Evolutionary conservation across 2,888 invertebrate species (phyloP).

Genomic region (Sinohyriopsis cumingii): DNA sequence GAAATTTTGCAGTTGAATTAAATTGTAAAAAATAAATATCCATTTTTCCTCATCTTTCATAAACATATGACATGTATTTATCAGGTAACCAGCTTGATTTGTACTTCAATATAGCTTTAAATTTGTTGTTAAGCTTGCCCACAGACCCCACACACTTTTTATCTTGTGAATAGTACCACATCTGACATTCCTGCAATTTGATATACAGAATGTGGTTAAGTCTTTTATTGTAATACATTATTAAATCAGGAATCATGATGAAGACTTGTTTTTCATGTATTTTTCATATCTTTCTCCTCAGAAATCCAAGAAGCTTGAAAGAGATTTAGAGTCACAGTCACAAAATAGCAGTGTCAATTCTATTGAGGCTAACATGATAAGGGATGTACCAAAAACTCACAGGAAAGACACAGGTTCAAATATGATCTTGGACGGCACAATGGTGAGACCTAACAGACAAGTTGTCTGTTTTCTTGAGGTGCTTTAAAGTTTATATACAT

Average conservation of each 20-base stretch:
- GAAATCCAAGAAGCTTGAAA: conserved; percentile 60
- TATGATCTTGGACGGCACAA: conserved; percentile 31
- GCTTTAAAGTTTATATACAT: too few species aligned
- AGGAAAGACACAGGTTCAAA: conserved; percentile 37
- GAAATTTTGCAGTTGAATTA: too few species aligned
- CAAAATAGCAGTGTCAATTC: conserved; percentile 41
- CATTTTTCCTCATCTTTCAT: too few species aligned
- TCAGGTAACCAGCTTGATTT: too few species aligned
- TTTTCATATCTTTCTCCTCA: conserved; percentile 19
- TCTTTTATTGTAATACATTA: background rate
- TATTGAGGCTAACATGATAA: conserved; percentile 56
- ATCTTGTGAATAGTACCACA: too few species aligned
- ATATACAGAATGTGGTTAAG: too few species aligned
- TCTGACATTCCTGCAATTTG: too few species aligned
- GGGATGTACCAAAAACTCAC: conserved; percentile 18
- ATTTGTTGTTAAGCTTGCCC: too few species aligned
- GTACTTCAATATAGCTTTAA: too few species aligned
- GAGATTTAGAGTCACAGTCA: conserved; percentile 40
- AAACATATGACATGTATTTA: too few species aligned
- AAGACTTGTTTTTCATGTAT: background rate
- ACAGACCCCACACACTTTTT: too few species aligned
- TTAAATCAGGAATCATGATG: background rate
- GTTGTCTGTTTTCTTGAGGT: background rate
- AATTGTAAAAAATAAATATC: too few species aligned
- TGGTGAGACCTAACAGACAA: conserved; percentile 24